A percentile compares a stretch with the other conserved stretches of the same genome.
Conservation (phyloP, 2,888 invertebrate species). For the Gryllus longicercus region DNA sequence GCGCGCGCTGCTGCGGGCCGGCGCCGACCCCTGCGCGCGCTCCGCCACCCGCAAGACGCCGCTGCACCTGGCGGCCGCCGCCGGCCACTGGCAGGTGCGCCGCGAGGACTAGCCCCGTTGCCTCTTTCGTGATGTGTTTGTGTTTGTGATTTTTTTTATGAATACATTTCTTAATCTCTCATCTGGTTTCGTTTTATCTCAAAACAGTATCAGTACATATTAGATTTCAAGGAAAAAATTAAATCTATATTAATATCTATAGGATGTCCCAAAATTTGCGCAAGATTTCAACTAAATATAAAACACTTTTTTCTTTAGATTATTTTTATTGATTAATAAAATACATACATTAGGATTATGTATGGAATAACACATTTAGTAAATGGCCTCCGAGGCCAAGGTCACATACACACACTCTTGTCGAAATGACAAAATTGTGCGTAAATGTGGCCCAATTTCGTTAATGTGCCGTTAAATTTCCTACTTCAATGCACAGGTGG, state of each 20-base stretch:
- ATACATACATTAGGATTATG: background rate
- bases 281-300: slow-evolving; percentile 12
- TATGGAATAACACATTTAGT: background rate
- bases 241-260: no score
- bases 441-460: background rate
- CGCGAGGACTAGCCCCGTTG: no score
- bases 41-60: background rate
- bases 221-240: no score
- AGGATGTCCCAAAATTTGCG: no score
- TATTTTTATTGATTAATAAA: slow-evolving; percentile 12
- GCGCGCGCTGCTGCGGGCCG: background rate
- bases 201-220: no score
- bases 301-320: slow-evolving; percentile 4
- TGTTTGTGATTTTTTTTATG: no score
- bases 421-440: background rate
- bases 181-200: no score
- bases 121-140: no score
- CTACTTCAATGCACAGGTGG: background rate
- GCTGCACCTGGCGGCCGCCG: background rate
- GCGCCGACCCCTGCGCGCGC: background rate
- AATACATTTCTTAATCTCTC: no score
- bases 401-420: background rate
- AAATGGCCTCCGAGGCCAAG: background rate
- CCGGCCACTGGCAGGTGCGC: background rate
- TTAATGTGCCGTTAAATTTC: background rate